phyloP scores from a whole-genome alignment of 2,113 vertebrate species.

The Ancistrus triradiatus region DNA sequence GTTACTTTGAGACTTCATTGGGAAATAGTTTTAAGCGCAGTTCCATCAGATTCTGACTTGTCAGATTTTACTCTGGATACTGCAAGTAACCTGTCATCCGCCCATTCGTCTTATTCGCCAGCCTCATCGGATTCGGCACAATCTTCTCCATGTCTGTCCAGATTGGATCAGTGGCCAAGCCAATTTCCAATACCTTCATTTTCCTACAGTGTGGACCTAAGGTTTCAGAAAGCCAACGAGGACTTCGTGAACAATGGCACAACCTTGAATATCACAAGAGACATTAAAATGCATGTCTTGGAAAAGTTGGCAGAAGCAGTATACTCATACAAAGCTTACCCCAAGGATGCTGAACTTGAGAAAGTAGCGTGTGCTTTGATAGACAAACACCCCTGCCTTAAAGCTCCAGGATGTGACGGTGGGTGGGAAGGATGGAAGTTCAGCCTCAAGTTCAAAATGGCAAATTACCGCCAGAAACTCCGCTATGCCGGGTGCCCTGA shows the following conservation, averaged over 20 bases:
- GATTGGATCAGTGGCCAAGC: slow-evolving; percentile 27
- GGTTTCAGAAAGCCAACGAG: slow-evolving; percentile 29
- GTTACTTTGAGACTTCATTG: slow-evolving; percentile 19
- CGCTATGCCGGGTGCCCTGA: no score
- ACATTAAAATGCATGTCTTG: slow-evolving; percentile 39
- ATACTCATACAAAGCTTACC: slow-evolving; percentile 39
- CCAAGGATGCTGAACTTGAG: slow-evolving; percentile 35
- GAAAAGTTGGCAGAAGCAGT: slow-evolving; percentile 34
- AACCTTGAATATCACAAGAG: slow-evolving; percentile 26
- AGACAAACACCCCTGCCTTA: slow-evolving; percentile 28
- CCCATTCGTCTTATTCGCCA: no score
- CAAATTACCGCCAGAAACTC: no score
- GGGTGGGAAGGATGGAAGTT: slow-evolving; percentile 37
- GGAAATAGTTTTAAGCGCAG: slow-evolving; percentile 17
- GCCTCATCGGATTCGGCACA: background rate
- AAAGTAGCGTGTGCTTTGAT: slow-evolving; percentile 34
- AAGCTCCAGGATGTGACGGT: slow-evolving; percentile 2
- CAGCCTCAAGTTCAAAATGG: slow-evolving; percentile 38
- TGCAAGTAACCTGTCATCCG: slow-evolving; percentile 16
- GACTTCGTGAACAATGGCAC: slow-evolving; percentile 11
- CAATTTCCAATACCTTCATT: slow-evolving; percentile 14
- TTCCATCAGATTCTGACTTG: background rate
- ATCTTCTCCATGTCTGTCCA: background rate
- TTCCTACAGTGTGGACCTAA: slow-evolving; percentile 31
- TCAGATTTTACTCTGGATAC: slow-evolving; percentile 26